These are phyloP conservation scores for Ataeniobius toweri DNA, from an alignment of 2,797 vertebrate species.

Conservation along the genomic window DNA sequence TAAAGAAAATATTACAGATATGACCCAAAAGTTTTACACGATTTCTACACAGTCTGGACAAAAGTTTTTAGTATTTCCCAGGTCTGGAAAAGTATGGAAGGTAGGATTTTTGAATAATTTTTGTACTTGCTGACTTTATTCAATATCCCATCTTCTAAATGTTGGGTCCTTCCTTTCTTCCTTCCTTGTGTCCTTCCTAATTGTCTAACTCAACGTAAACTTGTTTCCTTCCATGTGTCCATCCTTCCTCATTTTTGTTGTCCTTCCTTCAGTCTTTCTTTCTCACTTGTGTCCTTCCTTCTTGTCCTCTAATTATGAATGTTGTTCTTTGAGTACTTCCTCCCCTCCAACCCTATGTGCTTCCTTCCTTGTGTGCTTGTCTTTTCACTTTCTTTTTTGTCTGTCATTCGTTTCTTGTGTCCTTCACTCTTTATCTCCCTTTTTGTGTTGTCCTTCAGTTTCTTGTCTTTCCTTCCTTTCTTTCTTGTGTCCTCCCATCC, in stretches of 20 bases:
- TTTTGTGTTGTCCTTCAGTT: too few species aligned
- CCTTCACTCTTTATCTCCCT: too few species aligned
- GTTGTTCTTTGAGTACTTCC: too few species aligned
- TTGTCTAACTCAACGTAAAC: neutral
- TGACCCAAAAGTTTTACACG: too few species aligned
- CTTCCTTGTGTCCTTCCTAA: neutral
- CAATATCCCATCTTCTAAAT: neutral
- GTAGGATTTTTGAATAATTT: neutral
- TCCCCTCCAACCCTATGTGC: too few species aligned
- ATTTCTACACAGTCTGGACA: neutral
- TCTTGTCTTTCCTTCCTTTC: too few species aligned
- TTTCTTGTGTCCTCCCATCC: neutral
- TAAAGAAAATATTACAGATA: too few species aligned
- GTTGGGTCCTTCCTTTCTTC: neutral
- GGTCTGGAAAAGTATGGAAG: neutral
- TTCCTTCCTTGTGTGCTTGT: too few species aligned
- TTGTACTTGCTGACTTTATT: neutral
- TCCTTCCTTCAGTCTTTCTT: neutral
- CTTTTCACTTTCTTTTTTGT: too few species aligned
- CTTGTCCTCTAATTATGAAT: too few species aligned
- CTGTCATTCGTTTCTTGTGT: too few species aligned
- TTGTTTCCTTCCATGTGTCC: neutral
- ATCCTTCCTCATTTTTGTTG: too few species aligned
- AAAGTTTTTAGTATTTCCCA: neutral
- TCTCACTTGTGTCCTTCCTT: neutral